Base-by-base conservation (phyloP, 2,888 invertebrate genomes). In the Dinocampus coccinellae region DNA sequence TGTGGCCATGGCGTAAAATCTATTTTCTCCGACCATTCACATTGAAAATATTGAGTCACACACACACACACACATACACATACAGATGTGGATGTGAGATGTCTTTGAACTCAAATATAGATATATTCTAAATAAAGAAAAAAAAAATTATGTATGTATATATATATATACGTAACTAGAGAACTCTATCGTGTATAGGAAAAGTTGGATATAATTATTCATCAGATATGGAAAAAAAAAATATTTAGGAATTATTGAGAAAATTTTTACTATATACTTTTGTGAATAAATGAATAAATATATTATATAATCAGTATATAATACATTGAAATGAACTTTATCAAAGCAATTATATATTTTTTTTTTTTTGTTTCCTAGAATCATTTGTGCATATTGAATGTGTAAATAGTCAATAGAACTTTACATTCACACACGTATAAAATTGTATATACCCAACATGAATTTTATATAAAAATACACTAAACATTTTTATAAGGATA, bases 21-120 rank as follows among this genome's bases (percentile, higher is more conserved):
- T 82, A 83, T 82, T 84, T 84, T 84, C 80, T 78, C 82, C 80
- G 82, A 76, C 81, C 82, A 83, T 84, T 84, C 83, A 81, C 82
- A 82, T 84, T 78, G 78, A 84, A 83, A 84, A 84, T 84, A 84
- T 82, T 83, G 83, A 82, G 82, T 83, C 84, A 82, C 82, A 69
- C 64, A 61, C 60, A 63, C 10, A 42, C 13, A 42, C 13, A 42
- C n/a, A 39, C 39, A 39, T 39, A 39, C 39, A 13, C n/a, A 13
- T 39, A n/a, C 39, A n/a, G n/a, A n/a, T n/a, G n/a, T n/a, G n/a
- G 69, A 72, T 75, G 72, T 76, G 69, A 76, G 78, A 79, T 84
- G 83, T 84, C 84, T 84, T 84, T 84, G 84, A 84, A 85, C 85
- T 82, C 83, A 78, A 80, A 79, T 57, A 57, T 22, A n/a, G n/a